These are phyloP conservation scores for Paramormyrops hopkinsi DNA, from an alignment of 2,797 vertebrate species.

Conservation along the genomic window DNA sequence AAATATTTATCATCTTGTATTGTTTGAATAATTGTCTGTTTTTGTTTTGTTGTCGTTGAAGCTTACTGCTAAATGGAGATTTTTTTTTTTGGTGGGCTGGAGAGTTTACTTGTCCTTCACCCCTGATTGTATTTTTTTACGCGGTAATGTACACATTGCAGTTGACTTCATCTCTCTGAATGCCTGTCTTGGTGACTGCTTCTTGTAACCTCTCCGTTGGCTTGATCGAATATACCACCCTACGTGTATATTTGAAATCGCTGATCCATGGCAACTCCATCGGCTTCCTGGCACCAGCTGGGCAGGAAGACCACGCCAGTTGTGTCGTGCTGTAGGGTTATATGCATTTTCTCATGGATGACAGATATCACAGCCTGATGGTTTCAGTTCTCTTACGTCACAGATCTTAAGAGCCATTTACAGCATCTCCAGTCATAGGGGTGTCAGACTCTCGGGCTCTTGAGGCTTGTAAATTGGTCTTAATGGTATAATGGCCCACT, in stretches of 20 bases:
- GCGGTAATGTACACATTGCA: constrained; percentile 27
- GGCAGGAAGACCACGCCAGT: constrained; percentile 6
- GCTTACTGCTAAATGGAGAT: constrained; percentile 33
- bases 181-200: constrained; percentile 57
- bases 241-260: constrained; percentile 57
- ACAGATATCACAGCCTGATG: neutral
- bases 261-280: constrained; percentile 24
- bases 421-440: constrained; percentile 1
- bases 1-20: constrained; percentile 12
- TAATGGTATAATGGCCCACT: neutral
- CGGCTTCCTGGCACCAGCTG: neutral
- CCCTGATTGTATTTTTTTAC: constrained; percentile 58
- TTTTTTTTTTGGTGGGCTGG: constrained; percentile 55
- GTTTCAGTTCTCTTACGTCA: neutral
- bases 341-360: neutral
- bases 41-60: constrained; percentile 56
- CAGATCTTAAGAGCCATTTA: constrained; percentile 6
- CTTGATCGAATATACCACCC: constrained; percentile 55
- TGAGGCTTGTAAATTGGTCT: neutral
- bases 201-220: constrained; percentile 46
- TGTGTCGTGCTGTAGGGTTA: neutral
- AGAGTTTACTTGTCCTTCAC: constrained; percentile 55
- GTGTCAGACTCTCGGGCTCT: neutral
- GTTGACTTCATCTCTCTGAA: constrained; percentile 39
- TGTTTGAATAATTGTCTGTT: constrained; percentile 54